Evolutionary conservation across 2,888 invertebrate genomes (phyloP).

Genomic region (Pyrochroa serraticornis): DNA sequence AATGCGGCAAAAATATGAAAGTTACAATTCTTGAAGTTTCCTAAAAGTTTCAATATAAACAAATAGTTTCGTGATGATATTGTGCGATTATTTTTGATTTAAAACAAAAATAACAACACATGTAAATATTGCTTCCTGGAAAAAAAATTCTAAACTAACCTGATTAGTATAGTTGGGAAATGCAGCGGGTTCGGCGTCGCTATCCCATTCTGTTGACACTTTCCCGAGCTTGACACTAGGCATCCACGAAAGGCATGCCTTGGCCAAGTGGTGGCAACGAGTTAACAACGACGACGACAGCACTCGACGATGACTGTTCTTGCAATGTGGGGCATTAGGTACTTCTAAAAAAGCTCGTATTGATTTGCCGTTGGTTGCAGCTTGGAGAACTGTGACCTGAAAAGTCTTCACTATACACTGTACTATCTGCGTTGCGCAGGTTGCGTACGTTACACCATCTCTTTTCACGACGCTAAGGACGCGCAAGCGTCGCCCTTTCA

Average conservation of each 20-base stretch:
- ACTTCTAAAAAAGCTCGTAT: conserved; percentile 50
- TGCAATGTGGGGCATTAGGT: conserved; percentile 54
- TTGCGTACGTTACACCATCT: conserved; percentile 31
- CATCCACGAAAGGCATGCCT: conserved; percentile 29
- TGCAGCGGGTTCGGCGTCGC: conserved; percentile 29
- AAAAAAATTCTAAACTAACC: conserved; percentile 26
- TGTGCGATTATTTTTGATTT: too few relatives aligned
- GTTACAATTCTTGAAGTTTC: too few relatives aligned
- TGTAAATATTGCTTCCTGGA: neutral
- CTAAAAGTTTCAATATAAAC: too few relatives aligned
- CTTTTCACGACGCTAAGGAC: conserved; percentile 22
- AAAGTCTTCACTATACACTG: conserved; percentile 37
- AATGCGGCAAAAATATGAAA: too few relatives aligned
- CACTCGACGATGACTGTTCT: conserved; percentile 36
- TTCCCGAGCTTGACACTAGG: conserved; percentile 28
- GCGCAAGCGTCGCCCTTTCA: conserved; percentile 37
- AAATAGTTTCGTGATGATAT: too few relatives aligned
- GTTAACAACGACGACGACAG: conserved; percentile 22
- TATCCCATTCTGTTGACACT: conserved; percentile 38
- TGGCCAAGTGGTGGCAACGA: conserved; percentile 22
- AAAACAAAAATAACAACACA: neutral
- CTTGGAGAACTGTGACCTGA: conserved; percentile 40
- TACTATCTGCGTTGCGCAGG: conserved; percentile 37
- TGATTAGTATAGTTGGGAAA: conserved; percentile 29
- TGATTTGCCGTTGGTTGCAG: conserved; percentile 45